phyloP scores from a whole-genome alignment of 2,113 vertebrate species.

The Thymallus thymallus region DNA sequence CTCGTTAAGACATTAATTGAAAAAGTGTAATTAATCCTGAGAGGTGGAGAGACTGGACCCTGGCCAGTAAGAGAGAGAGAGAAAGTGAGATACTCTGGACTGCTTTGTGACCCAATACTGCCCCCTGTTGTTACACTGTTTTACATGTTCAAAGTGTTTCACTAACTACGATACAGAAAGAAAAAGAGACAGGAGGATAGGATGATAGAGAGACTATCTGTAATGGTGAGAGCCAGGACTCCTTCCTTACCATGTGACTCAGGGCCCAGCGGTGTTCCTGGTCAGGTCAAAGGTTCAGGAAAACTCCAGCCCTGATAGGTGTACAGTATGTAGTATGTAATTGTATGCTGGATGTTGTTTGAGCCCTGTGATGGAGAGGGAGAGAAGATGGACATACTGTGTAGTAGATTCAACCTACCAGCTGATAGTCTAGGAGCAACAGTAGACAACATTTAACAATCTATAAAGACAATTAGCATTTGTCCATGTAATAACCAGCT shows the following conservation, averaged over 20 bases:
- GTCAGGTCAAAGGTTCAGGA: too few species aligned
- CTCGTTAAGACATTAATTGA: conserved; percentile 82
- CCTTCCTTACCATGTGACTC: too few species aligned
- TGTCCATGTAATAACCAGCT: too few species aligned
- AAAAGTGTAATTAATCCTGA: conserved; percentile 83
- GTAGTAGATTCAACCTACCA: too few species aligned
- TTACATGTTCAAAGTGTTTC: not conserved
- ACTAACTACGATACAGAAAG: not conserved
- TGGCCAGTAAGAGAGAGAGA: conserved; percentile 55
- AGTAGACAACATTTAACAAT: too few species aligned
- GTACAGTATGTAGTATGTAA: too few species aligned
- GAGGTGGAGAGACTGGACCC: conserved; percentile 72
- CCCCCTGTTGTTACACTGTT: conserved; percentile 68
- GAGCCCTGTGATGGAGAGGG: not conserved
- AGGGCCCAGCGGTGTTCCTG: too few species aligned
- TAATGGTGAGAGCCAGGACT: too few species aligned
- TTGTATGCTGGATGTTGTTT: too few species aligned
- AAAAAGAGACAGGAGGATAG: not conserved
- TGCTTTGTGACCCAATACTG: conserved; percentile 73
- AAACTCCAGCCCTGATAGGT: too few species aligned
- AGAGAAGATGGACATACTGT: not conserved
- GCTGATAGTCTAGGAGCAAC: too few species aligned
- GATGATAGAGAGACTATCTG: not conserved
- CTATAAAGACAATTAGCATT: too few species aligned
- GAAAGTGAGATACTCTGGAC: conserved; percentile 1